Conservation (phyloP, 2,113 vertebrate genomes). For the Pygoscelis adeliae region DNA sequence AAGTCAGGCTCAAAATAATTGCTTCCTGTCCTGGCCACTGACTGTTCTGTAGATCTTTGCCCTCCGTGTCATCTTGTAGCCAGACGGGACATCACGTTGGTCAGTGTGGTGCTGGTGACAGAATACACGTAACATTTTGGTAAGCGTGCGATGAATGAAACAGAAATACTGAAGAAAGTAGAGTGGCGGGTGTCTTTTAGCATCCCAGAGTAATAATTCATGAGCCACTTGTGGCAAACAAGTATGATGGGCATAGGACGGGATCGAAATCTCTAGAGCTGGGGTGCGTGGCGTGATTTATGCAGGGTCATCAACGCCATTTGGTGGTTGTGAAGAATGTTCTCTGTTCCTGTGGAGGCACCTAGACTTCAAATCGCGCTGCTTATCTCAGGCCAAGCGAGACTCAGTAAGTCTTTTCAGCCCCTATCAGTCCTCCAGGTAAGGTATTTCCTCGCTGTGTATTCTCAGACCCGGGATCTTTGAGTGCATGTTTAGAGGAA, state of each 20-base stretch:
- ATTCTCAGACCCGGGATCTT: neutral
- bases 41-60: neutral
- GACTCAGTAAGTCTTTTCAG: neutral
- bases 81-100: neutral
- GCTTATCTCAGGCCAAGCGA: neutral
- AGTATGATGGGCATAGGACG: neutral
- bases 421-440: neutral
- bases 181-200: neutral
- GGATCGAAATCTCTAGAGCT: neutral
- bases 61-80: neutral
- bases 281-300: fast-evolving
- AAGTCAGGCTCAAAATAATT: neutral
- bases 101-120: neutral
- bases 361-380: neutral
- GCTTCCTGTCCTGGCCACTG: neutral
- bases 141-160: neutral
- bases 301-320: neutral
- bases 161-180: neutral
- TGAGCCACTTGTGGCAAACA: neutral
- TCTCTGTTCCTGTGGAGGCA: neutral
- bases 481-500: neutral
- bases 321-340: neutral
- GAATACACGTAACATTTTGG: fast-evolving
- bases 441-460: neutral
- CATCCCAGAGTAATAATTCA: neutral